These are phyloP conservation scores for Pelecanoides urinatrix DNA, from an alignment of 2,113 vertebrate genomes.

Conservation along the genomic window DNA sequence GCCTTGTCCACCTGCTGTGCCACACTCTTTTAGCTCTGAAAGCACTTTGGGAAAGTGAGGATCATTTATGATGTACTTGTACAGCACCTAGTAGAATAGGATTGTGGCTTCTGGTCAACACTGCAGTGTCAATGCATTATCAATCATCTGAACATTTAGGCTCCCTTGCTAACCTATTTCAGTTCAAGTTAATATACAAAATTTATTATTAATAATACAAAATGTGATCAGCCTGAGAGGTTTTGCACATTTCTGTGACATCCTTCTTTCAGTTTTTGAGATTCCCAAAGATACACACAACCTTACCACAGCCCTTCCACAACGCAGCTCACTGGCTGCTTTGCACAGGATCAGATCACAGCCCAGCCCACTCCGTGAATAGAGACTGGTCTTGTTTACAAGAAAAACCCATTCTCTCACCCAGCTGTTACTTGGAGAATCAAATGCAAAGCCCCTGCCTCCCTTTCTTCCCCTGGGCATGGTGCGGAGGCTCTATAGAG, in stretches of 20 bases:
- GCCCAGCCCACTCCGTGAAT: background rate
- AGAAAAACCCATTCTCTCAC: background rate
- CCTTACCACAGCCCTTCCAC: background rate
- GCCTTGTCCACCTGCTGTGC: background rate
- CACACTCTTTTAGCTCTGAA: slow-evolving; percentile 1
- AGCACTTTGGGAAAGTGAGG: background rate
- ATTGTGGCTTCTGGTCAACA: background rate
- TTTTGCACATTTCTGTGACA: background rate
- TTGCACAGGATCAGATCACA: background rate
- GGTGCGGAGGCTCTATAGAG: background rate
- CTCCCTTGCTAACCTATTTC: background rate
- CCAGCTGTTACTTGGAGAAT: background rate
- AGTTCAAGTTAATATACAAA: background rate
- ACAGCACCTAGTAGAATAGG: background rate
- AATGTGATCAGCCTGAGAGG: background rate
- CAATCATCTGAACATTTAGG: background rate
- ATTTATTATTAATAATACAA: background rate
- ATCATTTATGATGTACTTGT: background rate
- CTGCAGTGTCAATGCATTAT: background rate
- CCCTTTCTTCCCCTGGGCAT: background rate
- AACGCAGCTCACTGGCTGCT: background rate
- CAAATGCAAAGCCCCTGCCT: background rate
- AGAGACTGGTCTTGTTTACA: background rate
- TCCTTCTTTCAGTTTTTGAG: background rate
- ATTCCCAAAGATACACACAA: background rate